A percentile compares a stretch with the other conserved stretches of the same genome.
phyloP scores from a whole-genome alignment of 2,113 vertebrate genomes.

The Semnornis frantzii region DNA sequence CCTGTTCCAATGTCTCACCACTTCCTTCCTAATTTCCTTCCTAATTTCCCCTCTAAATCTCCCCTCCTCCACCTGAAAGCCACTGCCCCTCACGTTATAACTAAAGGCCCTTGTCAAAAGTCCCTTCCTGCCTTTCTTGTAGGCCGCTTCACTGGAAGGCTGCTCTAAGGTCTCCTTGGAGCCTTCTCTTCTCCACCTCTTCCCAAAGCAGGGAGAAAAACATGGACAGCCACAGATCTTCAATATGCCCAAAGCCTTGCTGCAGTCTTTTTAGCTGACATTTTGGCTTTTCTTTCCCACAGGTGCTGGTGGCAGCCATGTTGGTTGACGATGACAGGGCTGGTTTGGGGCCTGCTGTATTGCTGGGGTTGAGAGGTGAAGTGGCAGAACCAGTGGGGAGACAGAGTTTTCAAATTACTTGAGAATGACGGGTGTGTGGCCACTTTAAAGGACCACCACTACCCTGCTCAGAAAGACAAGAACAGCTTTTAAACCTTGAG shows the following conservation, averaged over 20 bases:
- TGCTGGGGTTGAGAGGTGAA: background rate
- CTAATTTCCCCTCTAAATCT: too few species aligned
- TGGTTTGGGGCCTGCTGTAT: background rate
- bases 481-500: background rate
- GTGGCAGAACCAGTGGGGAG: background rate
- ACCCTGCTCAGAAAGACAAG: background rate
- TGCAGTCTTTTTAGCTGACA: accelerated
- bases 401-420: background rate
- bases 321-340: background rate
- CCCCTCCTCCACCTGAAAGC: too few species aligned
- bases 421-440: background rate
- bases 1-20: too few species aligned
- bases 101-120: too few species aligned
- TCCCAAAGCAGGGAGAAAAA: background rate
- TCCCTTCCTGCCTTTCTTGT: too few species aligned
- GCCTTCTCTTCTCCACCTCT: background rate
- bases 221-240: accelerated
- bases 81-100: too few species aligned
- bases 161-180: too few species aligned
- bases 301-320: accelerated
- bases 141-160: too few species aligned
- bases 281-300: background rate
- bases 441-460: background rate
- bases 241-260: background rate
- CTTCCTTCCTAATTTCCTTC: too few species aligned